A percentile compares a stretch with the other conserved stretches of the same genome.
phyloP scores from a whole-genome alignment of 2,888 invertebrate genomes.

The Drosophila lutescens region DNA sequence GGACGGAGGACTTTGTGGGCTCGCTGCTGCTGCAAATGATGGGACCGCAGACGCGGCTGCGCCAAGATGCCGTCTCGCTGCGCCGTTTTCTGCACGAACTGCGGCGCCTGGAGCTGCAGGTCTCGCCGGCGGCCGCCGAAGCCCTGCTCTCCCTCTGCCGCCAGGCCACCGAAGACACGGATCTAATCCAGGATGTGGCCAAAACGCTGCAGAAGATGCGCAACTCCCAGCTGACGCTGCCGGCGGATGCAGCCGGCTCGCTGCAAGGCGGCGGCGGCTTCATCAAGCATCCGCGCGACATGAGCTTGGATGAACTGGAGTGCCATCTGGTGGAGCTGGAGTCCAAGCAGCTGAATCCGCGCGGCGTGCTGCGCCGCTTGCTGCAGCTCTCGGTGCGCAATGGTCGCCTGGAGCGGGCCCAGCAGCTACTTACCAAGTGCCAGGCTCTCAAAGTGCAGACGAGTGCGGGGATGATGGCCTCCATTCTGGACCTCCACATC shows the following conservation, averaged over 20 bases:
- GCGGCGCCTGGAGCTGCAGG: constrained; percentile 78
- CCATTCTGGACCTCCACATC: constrained; percentile 87
- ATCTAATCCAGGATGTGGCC: constrained; percentile 59
- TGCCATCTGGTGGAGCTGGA: constrained; percentile 88
- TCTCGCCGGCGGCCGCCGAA: constrained; percentile 85
- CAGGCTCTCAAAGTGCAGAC: constrained; percentile 85
- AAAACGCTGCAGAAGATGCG: constrained; percentile 82
- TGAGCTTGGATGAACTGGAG: constrained; percentile 87
- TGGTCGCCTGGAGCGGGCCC: constrained; percentile 86
- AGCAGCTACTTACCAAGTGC: constrained; percentile 86
- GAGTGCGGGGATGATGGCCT: constrained; percentile 88
- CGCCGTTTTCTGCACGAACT: constrained; percentile 84
- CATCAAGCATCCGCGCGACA: constrained; percentile 86
- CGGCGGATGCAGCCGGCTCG: constrained; percentile 51
- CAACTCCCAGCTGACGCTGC: constrained; percentile 81
- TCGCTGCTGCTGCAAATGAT: constrained; percentile 86
- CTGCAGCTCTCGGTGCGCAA: constrained; percentile 86
- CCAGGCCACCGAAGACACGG: constrained; percentile 21
- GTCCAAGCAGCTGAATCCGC: constrained; percentile 88
- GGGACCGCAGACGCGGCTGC: constrained; percentile 83
- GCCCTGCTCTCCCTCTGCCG: constrained; percentile 73
- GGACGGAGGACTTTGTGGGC: constrained; percentile 86
- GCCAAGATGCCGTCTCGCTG: constrained; percentile 84
- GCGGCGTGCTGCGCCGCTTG: constrained; percentile 88
- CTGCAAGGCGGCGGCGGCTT: constrained; percentile 68